Evolutionary conservation across 2,888 invertebrate genomes (phyloP), one percentile per base, ranked within the genome.

Genomic region (Frankliniella intonsa): DNA sequence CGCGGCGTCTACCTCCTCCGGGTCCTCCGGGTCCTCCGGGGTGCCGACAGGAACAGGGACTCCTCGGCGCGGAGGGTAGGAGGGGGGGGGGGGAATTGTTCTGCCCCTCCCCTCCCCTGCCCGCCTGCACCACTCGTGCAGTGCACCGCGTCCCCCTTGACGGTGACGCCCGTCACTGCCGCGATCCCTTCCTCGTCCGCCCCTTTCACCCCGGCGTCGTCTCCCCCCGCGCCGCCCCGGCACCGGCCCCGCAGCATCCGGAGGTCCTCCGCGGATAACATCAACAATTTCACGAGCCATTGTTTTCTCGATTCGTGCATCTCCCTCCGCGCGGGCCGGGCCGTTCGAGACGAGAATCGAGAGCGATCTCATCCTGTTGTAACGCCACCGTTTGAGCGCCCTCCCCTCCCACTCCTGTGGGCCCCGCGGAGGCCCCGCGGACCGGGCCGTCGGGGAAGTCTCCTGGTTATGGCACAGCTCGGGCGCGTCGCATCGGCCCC

Each of bases 221-320:
- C 38, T 17, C 62, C 14, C 14, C 7, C 14, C 62, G 62, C n/a
- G 62, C 62, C 62, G 14, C 62, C 62, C 12, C 62, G 62, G 11
- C 62, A 19, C 19, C 62, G 62, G 62, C 17, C 17, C 62, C 19
- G 62, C 62, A 17, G 62, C 62, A 62, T 38, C 38, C 38, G 38
- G 38, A 38, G 5, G 3, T 38, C 38, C 38, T 38, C 11, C 14
- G 55, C 55, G 62, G 62, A 62, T 62, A 62, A 62, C 62, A 62
- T 62, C 62, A 62, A 62, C 62, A 62, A 62, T 62, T 62, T 62
- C 62, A 62, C 62, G 62, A 62, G 62, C 62, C 62, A 62, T 62
- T 62, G 62, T 62, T n/a, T 62, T 62, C 19, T 17, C 62, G 62
- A 62, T 17, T 62, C 62, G 62, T 62, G 62, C 62, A 62, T 62